Conservation (phyloP, 35 echinoderm and acorn worm species). For the Anneissia japonica region DNA sequence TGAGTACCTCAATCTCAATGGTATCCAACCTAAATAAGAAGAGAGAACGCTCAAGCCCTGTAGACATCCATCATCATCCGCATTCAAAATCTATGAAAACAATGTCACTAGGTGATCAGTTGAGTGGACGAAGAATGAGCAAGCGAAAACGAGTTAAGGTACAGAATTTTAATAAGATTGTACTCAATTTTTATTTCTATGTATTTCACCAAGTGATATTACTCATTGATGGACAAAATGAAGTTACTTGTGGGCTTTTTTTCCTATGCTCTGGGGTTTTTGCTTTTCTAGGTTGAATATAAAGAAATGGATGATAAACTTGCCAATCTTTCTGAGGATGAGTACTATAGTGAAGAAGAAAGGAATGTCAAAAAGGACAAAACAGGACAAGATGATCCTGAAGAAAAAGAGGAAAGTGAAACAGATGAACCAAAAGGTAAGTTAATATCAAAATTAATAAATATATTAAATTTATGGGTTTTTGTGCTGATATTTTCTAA, state of each 20-base stretch:
- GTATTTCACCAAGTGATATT: no score
- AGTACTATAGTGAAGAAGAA: conserved; percentile 97
- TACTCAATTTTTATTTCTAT: no score
- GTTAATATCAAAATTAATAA: no score
- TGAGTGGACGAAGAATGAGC: neutral
- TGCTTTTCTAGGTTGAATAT: conserved; percentile 74
- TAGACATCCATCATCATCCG: neutral
- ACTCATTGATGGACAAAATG: no score
- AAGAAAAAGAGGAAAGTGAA: conserved; percentile 81
- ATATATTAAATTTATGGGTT: no score
- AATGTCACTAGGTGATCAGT: neutral
- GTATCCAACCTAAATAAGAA: neutral
- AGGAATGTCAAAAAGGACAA: conserved; percentile 56
- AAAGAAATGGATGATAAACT: conserved; percentile 98
- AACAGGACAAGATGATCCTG: conserved; percentile 17
- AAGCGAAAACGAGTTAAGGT: neutral
- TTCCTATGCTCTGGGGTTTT: no score
- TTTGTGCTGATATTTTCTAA: no score
- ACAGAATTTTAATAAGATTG: no score
- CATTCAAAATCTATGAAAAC: neutral
- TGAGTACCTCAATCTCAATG: neutral
- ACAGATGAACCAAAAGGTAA: conserved; percentile 85
- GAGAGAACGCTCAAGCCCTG: neutral
- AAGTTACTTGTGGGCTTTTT: no score
- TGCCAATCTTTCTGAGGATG: conserved; percentile 96